These are phyloP conservation scores for Benitochromis conjunctus DNA, from an alignment of 2,113 vertebrate species.

Conservation along the genomic window DNA sequence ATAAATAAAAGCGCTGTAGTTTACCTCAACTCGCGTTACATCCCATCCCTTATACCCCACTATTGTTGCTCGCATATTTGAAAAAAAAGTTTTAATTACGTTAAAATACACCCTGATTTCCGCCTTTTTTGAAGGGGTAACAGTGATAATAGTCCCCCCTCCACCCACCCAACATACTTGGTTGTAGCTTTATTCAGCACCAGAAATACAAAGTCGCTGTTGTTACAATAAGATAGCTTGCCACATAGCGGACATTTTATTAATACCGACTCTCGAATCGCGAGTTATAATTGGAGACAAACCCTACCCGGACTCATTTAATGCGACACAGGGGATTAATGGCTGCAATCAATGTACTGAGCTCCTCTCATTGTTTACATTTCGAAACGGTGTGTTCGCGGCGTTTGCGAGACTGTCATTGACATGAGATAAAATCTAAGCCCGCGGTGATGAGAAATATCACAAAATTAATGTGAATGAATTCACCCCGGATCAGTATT, in stretches of 20 bases:
- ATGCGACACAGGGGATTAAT: conserved; percentile 73
- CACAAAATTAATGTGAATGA: not conserved
- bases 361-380: conserved; percentile 72
- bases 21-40: not conserved
- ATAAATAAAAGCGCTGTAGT: rapidly evolving
- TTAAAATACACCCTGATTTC: not conserved
- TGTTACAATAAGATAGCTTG: not conserved
- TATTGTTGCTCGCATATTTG: not conserved
- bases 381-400: conserved; percentile 21
- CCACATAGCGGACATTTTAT: rapidly evolving
- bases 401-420: conserved; percentile 23
- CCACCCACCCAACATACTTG: not conserved
- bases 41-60: not conserved
- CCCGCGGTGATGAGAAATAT: not conserved
- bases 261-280: not conserved
- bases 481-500: not conserved
- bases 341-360: conserved; percentile 59
- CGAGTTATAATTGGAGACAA: not conserved
- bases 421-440: not conserved
- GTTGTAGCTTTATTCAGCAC: not conserved
- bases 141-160: conserved; percentile 41
- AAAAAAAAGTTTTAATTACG: not conserved
- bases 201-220: not conserved
- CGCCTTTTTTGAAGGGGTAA: conserved; percentile 25
- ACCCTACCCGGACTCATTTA: conserved; percentile 63